A percentile compares a stretch with the other conserved stretches of the same genome.
Conservation (phyloP, 92 coral and sea anemone species). For the Phenganax stokvisi region DNA sequence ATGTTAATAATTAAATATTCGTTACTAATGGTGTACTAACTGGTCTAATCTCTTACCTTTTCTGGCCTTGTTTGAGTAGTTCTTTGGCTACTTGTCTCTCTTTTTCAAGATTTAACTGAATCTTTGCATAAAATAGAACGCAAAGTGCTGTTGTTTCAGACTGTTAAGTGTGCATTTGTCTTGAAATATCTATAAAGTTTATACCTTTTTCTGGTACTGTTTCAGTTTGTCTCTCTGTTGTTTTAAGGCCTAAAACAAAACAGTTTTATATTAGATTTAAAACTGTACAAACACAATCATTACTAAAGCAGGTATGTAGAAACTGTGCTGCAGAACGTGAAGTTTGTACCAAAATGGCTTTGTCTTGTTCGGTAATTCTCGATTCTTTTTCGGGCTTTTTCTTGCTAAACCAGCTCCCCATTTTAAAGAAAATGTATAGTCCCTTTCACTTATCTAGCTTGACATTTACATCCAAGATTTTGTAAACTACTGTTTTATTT, state of each 20-base stretch:
- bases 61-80: slow-evolving; percentile 79
- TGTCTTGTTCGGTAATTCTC: slow-evolving; percentile 90
- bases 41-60: slow-evolving; percentile 30
- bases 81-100: slow-evolving; percentile 90
- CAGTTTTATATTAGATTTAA: not conserved
- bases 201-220: slow-evolving; percentile 92
- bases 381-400: slow-evolving; percentile 78
- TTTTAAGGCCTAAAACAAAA: slow-evolving; percentile 66
- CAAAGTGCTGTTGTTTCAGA: not conserved
- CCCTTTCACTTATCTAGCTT: not conserved
- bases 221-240: slow-evolving; percentile 94
- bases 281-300: slow-evolving; percentile 1
- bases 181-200: slow-evolving; percentile 60
- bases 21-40: not conserved
- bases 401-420: slow-evolving; percentile 82
- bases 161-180: slow-evolving; percentile 67
- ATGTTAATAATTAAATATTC: not conserved
- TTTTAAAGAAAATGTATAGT: not conserved
- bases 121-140: slow-evolving; percentile 35
- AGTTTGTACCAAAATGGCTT: slow-evolving; percentile 75
- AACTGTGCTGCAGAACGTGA: too few relatives aligned
- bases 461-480: not conserved
- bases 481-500: not conserved
- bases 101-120: slow-evolving; percentile 76
- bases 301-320: not conserved